Percentiles rank a stretch among this genome's conserved stretches.
phyloP scores from a whole-genome alignment of 1,140 invertebrate genomes.

The Drosophila bocki region DNA sequence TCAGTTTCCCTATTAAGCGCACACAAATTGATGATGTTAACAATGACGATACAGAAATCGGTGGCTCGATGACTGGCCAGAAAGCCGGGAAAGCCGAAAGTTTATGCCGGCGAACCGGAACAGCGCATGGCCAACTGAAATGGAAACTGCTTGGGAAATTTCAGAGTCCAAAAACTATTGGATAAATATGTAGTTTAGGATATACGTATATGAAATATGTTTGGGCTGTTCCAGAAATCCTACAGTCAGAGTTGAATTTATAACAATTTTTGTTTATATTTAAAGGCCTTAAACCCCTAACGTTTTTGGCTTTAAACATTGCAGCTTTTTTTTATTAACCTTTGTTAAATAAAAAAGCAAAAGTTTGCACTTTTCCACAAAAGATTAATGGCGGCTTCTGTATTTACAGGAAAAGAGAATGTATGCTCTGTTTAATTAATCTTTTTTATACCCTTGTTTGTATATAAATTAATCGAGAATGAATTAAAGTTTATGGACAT shows the following conservation, averaged over 20 bases:
- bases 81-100: constrained; percentile 52
- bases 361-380: constrained; percentile 8
- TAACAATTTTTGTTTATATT: background rate
- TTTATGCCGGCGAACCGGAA: constrained; percentile 71
- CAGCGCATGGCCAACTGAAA: constrained; percentile 68
- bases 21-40: constrained; percentile 84
- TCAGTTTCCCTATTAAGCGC: constrained; percentile 83
- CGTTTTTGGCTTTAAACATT: background rate
- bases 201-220: background rate
- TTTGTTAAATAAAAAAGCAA: constrained; percentile 4
- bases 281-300: background rate
- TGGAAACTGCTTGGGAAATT: constrained; percentile 49
- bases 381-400: constrained; percentile 11
- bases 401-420: constrained; percentile 14
- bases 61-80: constrained; percentile 72
- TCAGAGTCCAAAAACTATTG: constrained; percentile 51
- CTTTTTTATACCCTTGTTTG: constrained; percentile 5
- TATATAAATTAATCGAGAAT: background rate
- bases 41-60: constrained; percentile 79
- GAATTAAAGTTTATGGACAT: background rate
- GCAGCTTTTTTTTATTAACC: background rate
- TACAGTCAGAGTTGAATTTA: background rate
- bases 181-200: constrained; percentile 51
- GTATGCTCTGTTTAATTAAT: constrained; percentile 8
- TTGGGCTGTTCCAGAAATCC: constrained; percentile 26